Base-by-base conservation (phyloP, 2,888 invertebrate species). In the Trachelus troglodyta region DNA sequence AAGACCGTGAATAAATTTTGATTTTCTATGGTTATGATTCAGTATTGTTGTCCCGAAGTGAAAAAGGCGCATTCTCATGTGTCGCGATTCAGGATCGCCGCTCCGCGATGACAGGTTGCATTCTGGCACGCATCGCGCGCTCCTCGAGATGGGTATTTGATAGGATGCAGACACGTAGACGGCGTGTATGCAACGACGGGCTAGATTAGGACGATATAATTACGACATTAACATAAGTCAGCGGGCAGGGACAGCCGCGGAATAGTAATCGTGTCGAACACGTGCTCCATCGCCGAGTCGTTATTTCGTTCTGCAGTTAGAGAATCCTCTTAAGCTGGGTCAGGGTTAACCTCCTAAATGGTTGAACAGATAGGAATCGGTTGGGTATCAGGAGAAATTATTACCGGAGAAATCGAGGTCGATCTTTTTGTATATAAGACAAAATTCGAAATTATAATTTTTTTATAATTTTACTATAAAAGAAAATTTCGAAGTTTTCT, bases 151-250 rank as follows among this genome's bases (percentile, higher is more conserved):
- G 89, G 89, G 87, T 89, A 89, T 90, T 91, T 89, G 91, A 91
- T 91, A 91, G 88, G 89, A 90, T 83, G 87, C 81, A 87, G 86
- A 88, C 89, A 88, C 90, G 90, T 89, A 89, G 87, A 82, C 71
- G 71, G 71, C 33, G 82, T 87, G 85, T 87, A 88, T 86, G 85
- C 81, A 77, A 85, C 87, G 86, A 88, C 85, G 85, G 85, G 86
- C 87, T 88, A 91, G 91, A 91, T 91, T 91, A 90, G 90, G 89
- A 89, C 90, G 91, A 91, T 91, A 91, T 91, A 91, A 91, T 91
- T 91, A 90, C 90, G 87, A 86, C 88, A 90, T 91, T 91, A 91
- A 90, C 91, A 91, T 91, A 91, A 91, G 91, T 91, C 90, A 90
- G 87, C 89, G 88, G 81, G 88, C 86, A 85, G 85, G 85, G 82